A percentile compares a stretch with the other conserved stretches of the same genome.
Conservation (phyloP, 2,113 vertebrate genomes). For the Erythrocercus mccallii region DNA sequence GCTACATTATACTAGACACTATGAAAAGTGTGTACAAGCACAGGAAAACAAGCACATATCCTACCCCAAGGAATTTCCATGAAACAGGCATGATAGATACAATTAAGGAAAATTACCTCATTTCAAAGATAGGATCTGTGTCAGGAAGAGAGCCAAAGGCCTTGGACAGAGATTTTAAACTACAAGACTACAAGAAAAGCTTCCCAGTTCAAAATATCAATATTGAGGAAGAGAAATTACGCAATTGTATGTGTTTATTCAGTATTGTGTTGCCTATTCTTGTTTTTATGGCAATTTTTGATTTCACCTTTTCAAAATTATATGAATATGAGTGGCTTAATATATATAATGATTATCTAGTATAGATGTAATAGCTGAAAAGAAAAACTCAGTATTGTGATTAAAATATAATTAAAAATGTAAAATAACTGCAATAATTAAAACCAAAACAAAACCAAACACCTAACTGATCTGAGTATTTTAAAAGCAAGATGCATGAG, state of each 20-base stretch:
- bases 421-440: neutral
- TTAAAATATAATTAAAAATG: neutral
- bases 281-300: neutral
- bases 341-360: neutral
- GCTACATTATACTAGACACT: neutral
- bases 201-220: neutral
- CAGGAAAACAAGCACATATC: neutral
- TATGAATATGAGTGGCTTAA: neutral
- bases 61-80: neutral
- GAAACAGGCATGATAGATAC: neutral
- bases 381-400: neutral
- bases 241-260: neutral
- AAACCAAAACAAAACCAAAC: neutral
- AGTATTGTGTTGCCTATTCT: neutral
- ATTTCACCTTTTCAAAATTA: neutral
- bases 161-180: neutral
- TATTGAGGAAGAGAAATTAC: neutral
- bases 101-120: neutral
- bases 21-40: neutral
- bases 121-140: neutral
- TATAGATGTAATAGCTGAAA: neutral
- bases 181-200: neutral
- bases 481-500: neutral
- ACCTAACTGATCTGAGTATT: neutral
- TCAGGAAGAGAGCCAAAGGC: neutral